These are phyloP conservation scores for Drosophila kikkawai DNA, from an alignment of 1,140 invertebrate genomes.

Conservation along the genomic window DNA sequence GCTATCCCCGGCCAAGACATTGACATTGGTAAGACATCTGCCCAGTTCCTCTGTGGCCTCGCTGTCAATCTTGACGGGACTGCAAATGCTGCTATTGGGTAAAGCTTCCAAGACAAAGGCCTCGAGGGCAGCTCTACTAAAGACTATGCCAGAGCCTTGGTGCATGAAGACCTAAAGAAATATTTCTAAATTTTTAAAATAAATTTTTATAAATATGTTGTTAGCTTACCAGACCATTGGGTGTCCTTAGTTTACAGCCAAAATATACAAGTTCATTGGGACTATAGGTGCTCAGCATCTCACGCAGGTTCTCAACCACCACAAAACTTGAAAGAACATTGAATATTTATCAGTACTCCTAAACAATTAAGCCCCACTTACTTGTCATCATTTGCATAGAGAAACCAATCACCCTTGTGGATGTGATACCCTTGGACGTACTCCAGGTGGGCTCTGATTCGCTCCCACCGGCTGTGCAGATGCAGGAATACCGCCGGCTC, in stretches of 20 bases:
- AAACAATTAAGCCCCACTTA: not conserved
- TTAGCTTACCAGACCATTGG: constrained; percentile 32
- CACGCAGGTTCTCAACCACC: constrained; percentile 63
- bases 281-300: constrained; percentile 47
- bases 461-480: constrained; percentile 51
- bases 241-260: constrained; percentile 57
- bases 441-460: constrained; percentile 44
- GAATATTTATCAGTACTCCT: too few species aligned
- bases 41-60: constrained; percentile 47
- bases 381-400: constrained; percentile 70
- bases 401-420: constrained; percentile 66
- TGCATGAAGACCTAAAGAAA: constrained; percentile 48
- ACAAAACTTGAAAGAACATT: constrained; percentile 55
- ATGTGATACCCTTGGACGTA: constrained; percentile 65
- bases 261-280: constrained; percentile 63
- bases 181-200: too few species aligned
- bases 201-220: too few species aligned
- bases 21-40: constrained; percentile 56
- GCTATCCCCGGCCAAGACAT: constrained; percentile 63
- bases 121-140: constrained; percentile 54
- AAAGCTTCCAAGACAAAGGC: constrained; percentile 48
- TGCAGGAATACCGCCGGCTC: constrained; percentile 58
- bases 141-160: constrained; percentile 31
- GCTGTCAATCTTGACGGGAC: not conserved
- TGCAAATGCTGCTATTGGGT: constrained; percentile 53